Percentiles rank a stretch among this genome's conserved stretches.
These are phyloP conservation scores for Crenuchus spilurus DNA, from an alignment of 2,797 vertebrate genomes.

Conservation along the genomic window DNA sequence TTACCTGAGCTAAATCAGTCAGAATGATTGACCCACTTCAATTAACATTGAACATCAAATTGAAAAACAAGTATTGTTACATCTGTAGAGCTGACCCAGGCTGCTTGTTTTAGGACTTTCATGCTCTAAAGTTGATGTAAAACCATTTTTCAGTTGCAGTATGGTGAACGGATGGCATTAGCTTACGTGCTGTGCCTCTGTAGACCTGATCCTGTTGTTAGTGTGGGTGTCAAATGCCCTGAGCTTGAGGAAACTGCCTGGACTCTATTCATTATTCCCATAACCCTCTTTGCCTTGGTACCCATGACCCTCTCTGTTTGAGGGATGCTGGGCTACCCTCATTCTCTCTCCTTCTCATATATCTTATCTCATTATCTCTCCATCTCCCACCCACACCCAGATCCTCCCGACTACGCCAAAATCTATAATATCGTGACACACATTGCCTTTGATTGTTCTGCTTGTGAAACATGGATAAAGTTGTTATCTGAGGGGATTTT, in stretches of 20 bases:
- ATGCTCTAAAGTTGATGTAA: neutral
- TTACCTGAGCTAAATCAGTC: no score
- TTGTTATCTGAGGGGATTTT: conserved; percentile 31
- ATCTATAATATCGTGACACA: neutral
- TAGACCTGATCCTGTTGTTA: conserved; percentile 18
- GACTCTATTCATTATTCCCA: conserved; percentile 32
- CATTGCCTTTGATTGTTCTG: conserved; percentile 17
- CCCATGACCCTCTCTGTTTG: conserved; percentile 24
- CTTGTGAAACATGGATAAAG: conserved; percentile 28
- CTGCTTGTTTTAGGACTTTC: neutral
- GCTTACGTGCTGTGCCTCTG: neutral
- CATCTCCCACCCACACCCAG: conserved; percentile 3
- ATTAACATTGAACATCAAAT: no score
- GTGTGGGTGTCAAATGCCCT: conserved; percentile 29
- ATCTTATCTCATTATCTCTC: conserved; percentile 45
- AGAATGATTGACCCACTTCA: no score
- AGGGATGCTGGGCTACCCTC: conserved; percentile 9
- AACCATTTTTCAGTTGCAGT: neutral
- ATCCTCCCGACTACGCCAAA: neutral
- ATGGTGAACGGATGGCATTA: neutral
- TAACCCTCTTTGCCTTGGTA: conserved; percentile 30
- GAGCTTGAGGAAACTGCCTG: conserved; percentile 37
- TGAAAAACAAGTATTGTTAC: no score
- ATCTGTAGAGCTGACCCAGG: no score
- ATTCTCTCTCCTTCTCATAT: neutral